Conservation (phyloP, 2,113 vertebrate genomes). For the Circaetus cinerascens region DNA sequence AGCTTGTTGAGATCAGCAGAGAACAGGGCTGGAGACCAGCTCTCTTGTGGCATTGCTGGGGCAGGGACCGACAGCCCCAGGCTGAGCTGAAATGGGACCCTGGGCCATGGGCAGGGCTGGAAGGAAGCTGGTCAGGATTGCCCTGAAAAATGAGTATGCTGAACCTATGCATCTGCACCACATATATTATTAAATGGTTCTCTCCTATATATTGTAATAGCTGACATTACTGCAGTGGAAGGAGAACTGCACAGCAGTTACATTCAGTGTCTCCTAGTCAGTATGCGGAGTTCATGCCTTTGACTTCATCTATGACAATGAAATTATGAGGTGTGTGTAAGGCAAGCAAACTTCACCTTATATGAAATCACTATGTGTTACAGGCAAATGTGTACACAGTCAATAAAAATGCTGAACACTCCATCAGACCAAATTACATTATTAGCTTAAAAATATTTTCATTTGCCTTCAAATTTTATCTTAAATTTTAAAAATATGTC, state of each 20-base stretch:
- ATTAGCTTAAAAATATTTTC: background rate
- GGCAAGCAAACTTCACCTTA: background rate
- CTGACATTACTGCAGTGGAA: background rate
- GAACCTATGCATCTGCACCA: background rate
- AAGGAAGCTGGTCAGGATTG: background rate
- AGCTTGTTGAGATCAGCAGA: background rate
- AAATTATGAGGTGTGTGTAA: background rate
- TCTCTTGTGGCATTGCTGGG: background rate
- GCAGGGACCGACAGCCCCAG: background rate
- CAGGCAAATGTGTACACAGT: background rate
- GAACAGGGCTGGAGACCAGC: background rate
- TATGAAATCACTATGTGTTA: background rate
- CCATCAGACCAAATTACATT: background rate
- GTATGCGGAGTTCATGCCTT: background rate
- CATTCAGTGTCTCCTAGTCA: background rate
- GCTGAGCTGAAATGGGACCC: background rate
- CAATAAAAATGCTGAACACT: background rate
- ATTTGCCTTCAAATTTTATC: background rate
- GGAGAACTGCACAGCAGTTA: background rate
- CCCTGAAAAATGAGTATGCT: background rate
- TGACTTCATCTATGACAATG: background rate
- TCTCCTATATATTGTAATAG: background rate
- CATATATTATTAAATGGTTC: background rate
- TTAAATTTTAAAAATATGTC: background rate
- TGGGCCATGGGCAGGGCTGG: background rate